Conservation (phyloP, 2,888 invertebrate genomes). For the Chymomyza fuscimana region DNA sequence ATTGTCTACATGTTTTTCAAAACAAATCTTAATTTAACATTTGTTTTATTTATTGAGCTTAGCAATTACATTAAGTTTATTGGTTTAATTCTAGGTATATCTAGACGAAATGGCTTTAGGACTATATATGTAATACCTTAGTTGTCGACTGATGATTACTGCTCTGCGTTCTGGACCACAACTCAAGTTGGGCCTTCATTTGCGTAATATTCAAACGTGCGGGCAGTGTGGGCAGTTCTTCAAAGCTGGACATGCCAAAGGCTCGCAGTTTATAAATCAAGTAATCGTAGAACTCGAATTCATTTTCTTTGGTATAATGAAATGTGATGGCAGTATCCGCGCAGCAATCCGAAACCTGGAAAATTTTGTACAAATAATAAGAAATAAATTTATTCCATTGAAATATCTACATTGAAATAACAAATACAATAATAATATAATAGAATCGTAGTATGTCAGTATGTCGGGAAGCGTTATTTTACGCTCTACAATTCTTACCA, state of each 20-base stretch:
- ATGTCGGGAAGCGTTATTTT: no score
- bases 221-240: conserved; percentile 30
- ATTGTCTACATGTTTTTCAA: conserved; percentile 33
- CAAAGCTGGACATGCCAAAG: conserved; percentile 80
- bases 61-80: conserved; percentile 64
- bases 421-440: neutral
- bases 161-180: conserved; percentile 43
- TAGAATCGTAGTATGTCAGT: no score
- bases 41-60: conserved; percentile 65
- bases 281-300: conserved; percentile 97
- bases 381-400: no score
- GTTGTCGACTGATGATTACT: neutral
- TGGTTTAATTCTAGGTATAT: conserved; percentile 17
- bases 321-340: conserved; percentile 96
- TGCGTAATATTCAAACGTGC: conserved; percentile 42
- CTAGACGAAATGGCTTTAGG: neutral
- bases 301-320: conserved; percentile 94
- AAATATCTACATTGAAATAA: neutral
- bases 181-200: conserved; percentile 54
- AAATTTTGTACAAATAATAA: neutral
- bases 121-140: conserved; percentile 31
- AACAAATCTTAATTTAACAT: conserved; percentile 63
- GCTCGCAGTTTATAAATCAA: conserved; percentile 93
- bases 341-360: conserved; percentile 86
- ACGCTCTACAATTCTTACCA: no score